Conservation (phyloP, 2,113 vertebrate species). For the Hypomesus transpacificus region DNA sequence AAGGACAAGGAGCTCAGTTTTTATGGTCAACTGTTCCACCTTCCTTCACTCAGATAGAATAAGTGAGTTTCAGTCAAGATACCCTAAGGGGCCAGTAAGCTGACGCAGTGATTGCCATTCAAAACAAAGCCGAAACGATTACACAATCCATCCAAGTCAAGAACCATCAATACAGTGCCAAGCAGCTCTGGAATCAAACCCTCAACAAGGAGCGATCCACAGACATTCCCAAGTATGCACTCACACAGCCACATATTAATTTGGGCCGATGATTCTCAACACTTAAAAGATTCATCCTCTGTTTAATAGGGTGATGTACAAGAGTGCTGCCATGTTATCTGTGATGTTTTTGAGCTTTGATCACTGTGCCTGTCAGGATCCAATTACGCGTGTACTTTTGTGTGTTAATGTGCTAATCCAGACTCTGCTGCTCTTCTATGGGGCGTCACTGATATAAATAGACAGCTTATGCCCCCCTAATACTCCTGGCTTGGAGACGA, state of each 20-base stretch:
- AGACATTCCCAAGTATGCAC: slow-evolving; percentile 13
- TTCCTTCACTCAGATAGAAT: slow-evolving; percentile 11
- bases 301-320: slow-evolving; percentile 39
- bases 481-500: slow-evolving; percentile 50
- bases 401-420: slow-evolving; percentile 59
- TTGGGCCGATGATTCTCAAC: slow-evolving; percentile 28
- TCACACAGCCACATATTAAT: slow-evolving; percentile 16
- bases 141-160: slow-evolving; percentile 30
- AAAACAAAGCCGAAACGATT: slow-evolving; percentile 21
- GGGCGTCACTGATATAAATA: slow-evolving; percentile 61
- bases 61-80: slow-evolving; percentile 8
- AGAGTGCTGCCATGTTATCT: slow-evolving; percentile 29
- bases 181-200: slow-evolving; percentile 13
- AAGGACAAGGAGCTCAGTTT: background rate
- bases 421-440: slow-evolving; percentile 43
- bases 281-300: slow-evolving; percentile 18
- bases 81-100: background rate
- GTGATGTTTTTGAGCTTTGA: slow-evolving; percentile 37
- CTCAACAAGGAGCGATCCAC: slow-evolving; percentile 20
- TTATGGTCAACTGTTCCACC: slow-evolving; percentile 4
- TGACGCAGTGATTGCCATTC: slow-evolving; percentile 21
- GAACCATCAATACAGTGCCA: background rate
- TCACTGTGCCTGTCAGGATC: slow-evolving; percentile 32
- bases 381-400: slow-evolving; percentile 28
- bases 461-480: slow-evolving; percentile 46